Conservation (phyloP, 2,888 invertebrate species). For the Caenorhabditis doughertyi region DNA sequence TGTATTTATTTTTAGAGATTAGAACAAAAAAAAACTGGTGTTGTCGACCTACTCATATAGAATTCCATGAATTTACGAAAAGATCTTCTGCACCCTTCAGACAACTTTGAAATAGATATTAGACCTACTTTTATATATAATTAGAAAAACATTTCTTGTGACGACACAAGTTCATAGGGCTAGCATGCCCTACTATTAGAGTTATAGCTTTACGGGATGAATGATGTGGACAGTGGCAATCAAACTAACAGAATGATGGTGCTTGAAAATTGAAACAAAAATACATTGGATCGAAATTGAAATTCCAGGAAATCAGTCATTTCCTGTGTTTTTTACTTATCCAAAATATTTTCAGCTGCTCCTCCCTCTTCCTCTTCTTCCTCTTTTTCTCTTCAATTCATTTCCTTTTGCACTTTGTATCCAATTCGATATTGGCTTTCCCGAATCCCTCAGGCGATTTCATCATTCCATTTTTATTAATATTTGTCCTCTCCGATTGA, state of each 20-base stretch:
- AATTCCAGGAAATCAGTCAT: slow-evolving; percentile 10
- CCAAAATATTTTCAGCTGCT: not conserved
- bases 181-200: too few species aligned
- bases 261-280: too few species aligned
- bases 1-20: not conserved
- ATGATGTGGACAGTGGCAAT: too few species aligned
- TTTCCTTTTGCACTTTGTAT: slow-evolving; percentile 18
- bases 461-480: slow-evolving; percentile 3
- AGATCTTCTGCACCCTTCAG: not conserved
- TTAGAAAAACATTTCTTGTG: too few species aligned
- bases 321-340: not conserved
- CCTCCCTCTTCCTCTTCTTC: not conserved
- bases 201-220: too few species aligned
- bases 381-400: not conserved
- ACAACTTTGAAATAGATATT: not conserved
- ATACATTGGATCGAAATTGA: not conserved
- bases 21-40: not conserved
- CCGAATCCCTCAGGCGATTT: not conserved
- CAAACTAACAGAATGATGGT: too few species aligned
- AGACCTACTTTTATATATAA: too few species aligned
- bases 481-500: slow-evolving; percentile 8
- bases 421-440: not conserved
- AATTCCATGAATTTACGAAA: not conserved
- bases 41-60: not conserved
- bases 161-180: too few species aligned